Percentiles rank a stretch among this genome's conserved stretches.
These are phyloP conservation scores for Lepus timidus DNA, from an alignment of 2,113 vertebrate genomes.

Conservation along the genomic window DNA sequence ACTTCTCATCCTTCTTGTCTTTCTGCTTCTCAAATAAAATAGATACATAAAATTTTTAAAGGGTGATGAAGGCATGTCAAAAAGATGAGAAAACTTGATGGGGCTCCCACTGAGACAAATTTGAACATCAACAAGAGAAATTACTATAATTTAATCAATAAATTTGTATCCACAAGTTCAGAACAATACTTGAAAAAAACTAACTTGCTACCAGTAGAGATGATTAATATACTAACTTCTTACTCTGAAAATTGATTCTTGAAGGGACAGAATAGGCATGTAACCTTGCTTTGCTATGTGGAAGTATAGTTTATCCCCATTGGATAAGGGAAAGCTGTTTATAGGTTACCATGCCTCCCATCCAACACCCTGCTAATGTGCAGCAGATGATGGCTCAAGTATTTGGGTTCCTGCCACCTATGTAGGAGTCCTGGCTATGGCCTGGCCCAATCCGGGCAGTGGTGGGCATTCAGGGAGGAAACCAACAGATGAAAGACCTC, in stretches of 20 bases:
- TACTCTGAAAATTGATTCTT: neutral
- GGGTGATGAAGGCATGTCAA: neutral
- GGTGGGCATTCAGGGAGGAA: too few relatives aligned
- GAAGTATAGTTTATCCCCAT: neutral
- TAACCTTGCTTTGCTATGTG: neutral
- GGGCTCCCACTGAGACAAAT: too few relatives aligned
- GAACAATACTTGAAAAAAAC: neutral
- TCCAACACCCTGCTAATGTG: too few relatives aligned
- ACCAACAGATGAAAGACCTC: too few relatives aligned
- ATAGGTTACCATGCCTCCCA: too few relatives aligned
- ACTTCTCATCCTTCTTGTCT: too few relatives aligned
- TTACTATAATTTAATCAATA: neutral
- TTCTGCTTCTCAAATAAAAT: too few relatives aligned
- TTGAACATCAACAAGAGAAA: neutral
- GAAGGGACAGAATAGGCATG: neutral
- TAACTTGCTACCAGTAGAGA: neutral
- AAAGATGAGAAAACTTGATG: neutral
- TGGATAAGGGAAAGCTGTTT: neutral
- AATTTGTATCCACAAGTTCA: neutral
- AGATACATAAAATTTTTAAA: too few relatives aligned
- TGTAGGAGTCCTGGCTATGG: too few relatives aligned
- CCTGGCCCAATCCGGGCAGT: too few relatives aligned
- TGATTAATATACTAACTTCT: neutral
- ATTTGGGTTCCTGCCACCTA: too few relatives aligned
- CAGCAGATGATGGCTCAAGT: too few relatives aligned